A percentile compares a stretch with the other conserved stretches of the same genome.
These are phyloP conservation scores for Meteorus cinctellus DNA, from an alignment of 2,888 invertebrate species.

Conservation along the genomic window DNA sequence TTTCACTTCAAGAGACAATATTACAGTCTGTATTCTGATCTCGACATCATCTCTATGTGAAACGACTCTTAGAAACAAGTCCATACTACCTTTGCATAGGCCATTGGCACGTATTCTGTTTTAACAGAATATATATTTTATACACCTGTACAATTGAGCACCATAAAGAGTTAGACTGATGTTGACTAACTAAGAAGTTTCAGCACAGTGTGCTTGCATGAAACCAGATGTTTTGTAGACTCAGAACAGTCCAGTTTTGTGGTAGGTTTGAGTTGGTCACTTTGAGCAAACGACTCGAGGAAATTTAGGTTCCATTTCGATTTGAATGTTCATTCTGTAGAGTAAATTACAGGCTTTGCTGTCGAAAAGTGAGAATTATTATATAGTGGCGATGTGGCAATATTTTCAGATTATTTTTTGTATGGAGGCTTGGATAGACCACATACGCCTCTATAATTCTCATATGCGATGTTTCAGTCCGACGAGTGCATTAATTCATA, in stretches of 20 bases:
- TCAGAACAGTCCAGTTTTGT: neutral
- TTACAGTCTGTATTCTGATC: neutral
- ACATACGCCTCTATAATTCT: too few species aligned
- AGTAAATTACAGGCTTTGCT: too few species aligned
- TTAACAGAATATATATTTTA: conserved; percentile 21
- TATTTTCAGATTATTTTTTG: too few species aligned
- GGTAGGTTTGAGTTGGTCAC: neutral
- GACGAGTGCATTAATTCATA: neutral
- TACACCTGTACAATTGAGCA: neutral
- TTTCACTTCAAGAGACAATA: conserved; percentile 45
- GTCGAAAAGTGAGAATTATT: too few species aligned
- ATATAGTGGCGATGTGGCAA: too few species aligned
- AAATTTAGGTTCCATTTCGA: neutral
- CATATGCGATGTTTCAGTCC: neutral
- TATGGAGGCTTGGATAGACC: neutral
- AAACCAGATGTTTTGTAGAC: neutral
- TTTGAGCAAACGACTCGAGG: neutral
- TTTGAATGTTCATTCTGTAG: neutral
- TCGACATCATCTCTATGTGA: neutral
- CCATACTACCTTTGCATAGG: conserved; percentile 13
- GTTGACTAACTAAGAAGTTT: neutral
- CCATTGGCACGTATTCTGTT: conserved; percentile 40
- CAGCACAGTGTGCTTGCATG: neutral
- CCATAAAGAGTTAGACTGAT: neutral
- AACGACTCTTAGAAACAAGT: conserved; percentile 15